Base-by-base conservation (phyloP, 1,140 invertebrate genomes). In the Holotrichia oblita region DNA sequence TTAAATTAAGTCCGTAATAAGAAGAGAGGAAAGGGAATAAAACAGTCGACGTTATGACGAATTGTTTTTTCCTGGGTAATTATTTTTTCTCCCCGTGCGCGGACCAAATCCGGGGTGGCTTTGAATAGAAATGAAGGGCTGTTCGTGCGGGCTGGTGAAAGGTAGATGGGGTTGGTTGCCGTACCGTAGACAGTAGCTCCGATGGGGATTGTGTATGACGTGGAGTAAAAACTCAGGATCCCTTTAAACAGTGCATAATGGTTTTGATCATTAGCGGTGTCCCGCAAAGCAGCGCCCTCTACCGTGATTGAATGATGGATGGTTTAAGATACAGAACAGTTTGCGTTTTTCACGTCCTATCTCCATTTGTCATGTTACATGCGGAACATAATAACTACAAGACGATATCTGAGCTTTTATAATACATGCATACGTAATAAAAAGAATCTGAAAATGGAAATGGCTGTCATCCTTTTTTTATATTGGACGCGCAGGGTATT, bases 241-340 rank as follows among this genome's bases (percentile, higher is more conserved):
- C 64, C 78, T 79, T 80, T 79, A 77, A 80, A 80, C 78, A 69
- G 76, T 77, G 44, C 81, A 81, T 83, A 84, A 84, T 84, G 82
- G 81, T 80, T 82, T 81, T 81, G 82, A 82, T 84, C 82, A 83
- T 84, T 84, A 83, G 82, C 73, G 80, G 79, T 76, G 80, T 78
- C 79, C 79, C 81, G 77, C 79, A 77, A 73, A 73, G 78, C 80
- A 77, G 75, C 42, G 42, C 59, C 61, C 20, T 10, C 61, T 76
- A 69, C 78, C 77, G 78, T 82, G 81, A 82, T 82, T 83, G 81
- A 81, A 80, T 83, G 82, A 83, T 83, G 79, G 82, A 83, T 83
- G 81, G 81, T 79, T 79, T 74, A 20, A 78, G 74, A 77, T 59
- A 17, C 76, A 48, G 77, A 34, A 55, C 44, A 44, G 76, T 61